Evolutionary conservation across 2,113 vertebrate genomes (phyloP).

Genomic region (Misgurnus mizolepis): DNA sequence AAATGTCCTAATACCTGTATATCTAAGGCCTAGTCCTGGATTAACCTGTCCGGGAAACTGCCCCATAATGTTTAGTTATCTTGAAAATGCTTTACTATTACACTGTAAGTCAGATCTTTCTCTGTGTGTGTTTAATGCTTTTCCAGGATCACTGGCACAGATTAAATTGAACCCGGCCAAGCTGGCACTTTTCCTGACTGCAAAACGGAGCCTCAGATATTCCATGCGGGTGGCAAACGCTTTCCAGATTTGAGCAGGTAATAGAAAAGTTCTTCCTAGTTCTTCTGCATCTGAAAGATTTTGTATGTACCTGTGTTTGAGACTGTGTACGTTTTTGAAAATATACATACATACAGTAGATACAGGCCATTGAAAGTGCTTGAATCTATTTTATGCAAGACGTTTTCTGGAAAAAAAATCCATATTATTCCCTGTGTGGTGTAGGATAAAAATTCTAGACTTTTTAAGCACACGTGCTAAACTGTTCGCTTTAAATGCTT

Average conservation of each 20-base stretch:
- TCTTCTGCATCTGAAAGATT: not conserved
- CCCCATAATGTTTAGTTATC: not conserved
- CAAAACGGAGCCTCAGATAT: slow-evolving; percentile 3
- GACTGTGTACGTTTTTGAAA: no score
- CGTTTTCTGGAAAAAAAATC: no score
- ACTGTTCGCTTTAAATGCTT: no score
- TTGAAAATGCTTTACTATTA: not conserved
- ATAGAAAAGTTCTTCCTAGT: not conserved
- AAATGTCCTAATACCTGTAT: no score
- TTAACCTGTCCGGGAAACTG: no score
- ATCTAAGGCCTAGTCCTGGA: no score
- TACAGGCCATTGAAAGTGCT: no score
- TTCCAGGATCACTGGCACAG: slow-evolving; percentile 9
- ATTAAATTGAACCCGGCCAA: slow-evolving; percentile 12
- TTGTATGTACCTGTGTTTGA: not conserved
- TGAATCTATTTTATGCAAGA: no score
- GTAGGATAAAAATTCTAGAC: no score
- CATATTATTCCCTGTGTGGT: no score
- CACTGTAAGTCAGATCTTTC: slow-evolving; percentile 15
- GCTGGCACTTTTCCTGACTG: slow-evolving; percentile 27
- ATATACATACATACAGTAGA: no score
- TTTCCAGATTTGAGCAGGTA: slow-evolving; percentile 28
- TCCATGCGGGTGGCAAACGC: slow-evolving; percentile 22
- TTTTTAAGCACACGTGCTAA: no score
- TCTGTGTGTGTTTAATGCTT: slow-evolving; percentile 1